A percentile compares a stretch with the other conserved stretches of the same genome.
Conservation (phyloP, 2,113 vertebrate species). For the Crocuta crocuta region DNA sequence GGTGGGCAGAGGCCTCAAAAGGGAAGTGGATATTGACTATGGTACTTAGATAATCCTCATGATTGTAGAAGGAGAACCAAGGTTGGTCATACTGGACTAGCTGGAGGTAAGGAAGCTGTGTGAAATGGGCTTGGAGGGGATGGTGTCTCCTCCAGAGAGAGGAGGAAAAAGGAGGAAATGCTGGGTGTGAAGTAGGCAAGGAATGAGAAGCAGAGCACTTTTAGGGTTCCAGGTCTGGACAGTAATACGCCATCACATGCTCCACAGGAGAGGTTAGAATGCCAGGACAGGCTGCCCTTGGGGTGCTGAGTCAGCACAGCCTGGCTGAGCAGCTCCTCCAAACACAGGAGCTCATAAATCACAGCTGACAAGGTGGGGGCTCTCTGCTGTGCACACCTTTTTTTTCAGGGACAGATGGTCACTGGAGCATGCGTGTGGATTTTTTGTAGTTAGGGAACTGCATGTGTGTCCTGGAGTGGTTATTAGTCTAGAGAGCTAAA, state of each 20-base stretch:
- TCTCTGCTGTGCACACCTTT: background rate
- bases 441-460: background rate
- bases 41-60: background rate
- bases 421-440: background rate
- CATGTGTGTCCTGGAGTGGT: background rate
- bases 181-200: no score
- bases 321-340: background rate
- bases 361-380: background rate
- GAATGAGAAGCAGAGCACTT: background rate
- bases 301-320: background rate
- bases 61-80: accelerated
- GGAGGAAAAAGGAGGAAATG: background rate
- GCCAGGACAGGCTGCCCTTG: background rate
- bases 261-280: background rate
- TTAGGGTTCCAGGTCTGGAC: background rate
- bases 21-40: background rate
- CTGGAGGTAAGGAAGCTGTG: background rate
- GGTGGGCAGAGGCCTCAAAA: background rate
- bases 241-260: background rate
- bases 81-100: no score
- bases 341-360: constrained; percentile 17
- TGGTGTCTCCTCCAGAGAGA: no score
- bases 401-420: constrained; percentile 66
- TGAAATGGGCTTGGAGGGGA: background rate
- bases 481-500: background rate